Evolutionary conservation across 2,797 vertebrate species (phyloP).

Genomic region (Poecilia picta): DNA sequence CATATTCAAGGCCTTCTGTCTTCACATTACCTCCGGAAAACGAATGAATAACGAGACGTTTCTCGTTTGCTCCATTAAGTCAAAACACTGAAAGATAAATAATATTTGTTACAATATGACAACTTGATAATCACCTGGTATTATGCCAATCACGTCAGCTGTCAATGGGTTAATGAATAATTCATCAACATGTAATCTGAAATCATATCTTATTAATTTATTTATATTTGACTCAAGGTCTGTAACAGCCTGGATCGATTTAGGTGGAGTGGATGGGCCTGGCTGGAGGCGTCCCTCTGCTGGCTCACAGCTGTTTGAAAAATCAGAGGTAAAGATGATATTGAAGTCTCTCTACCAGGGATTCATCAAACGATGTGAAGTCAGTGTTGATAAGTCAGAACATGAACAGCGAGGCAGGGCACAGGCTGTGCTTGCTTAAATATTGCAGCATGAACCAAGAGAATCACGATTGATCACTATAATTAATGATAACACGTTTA

Average conservation of each 20-base stretch:
- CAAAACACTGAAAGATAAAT: not conserved
- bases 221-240: slow-evolving; percentile 66
- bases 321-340: slow-evolving; percentile 38
- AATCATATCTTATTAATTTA: slow-evolving; percentile 57
- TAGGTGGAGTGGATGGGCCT: slow-evolving; percentile 47
- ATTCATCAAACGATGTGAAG: slow-evolving; percentile 29
- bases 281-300: slow-evolving; percentile 48
- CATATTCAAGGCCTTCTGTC: slow-evolving; percentile 13
- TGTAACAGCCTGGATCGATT: slow-evolving; percentile 62
- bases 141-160: slow-evolving; percentile 20
- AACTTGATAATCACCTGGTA: slow-evolving; percentile 20
- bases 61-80: not conserved
- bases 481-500: no score
- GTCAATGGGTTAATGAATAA: slow-evolving; percentile 40
- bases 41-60: not conserved
- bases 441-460: not conserved
- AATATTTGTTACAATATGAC: not conserved
- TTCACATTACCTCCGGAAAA: slow-evolving; percentile 12
- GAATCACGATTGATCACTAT: no score
- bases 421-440: slow-evolving; percentile 23
- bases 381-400: slow-evolving; percentile 42
- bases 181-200: slow-evolving; percentile 43
- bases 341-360: slow-evolving; percentile 38
- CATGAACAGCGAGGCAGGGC: not conserved
- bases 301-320: slow-evolving; percentile 38